Evolutionary conservation across 1,140 invertebrate genomes (phyloP), one percentile per base, ranked within the genome.

Genomic region (Trichomalopsis sarcophagae): DNA sequence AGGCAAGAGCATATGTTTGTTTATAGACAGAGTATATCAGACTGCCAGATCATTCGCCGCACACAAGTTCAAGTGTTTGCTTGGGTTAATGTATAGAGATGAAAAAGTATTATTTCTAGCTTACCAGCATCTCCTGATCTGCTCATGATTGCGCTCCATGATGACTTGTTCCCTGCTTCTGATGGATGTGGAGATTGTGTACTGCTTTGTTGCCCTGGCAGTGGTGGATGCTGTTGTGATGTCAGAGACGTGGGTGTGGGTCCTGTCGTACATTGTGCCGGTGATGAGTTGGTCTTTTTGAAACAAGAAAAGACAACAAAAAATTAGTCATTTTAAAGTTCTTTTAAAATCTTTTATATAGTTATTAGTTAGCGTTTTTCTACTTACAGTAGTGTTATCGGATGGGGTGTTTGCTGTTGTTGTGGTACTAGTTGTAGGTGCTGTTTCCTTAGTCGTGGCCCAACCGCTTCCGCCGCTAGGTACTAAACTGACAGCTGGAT

Each of bases 391-490:
- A 84, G 89, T 89, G 79, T 87, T 89, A 82, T 92, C 90, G 69
- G 90, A 89, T 86, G 90, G 82, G 85, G 93, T 92, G 85, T 81
- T 90, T 85, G 91, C 92, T 86, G 91, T 92, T 50, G 89, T 90
- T 71, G 90, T 89, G 81, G 92, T 91, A 88, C 88, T 91, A 86
- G 90, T 90, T 84, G 90, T 88, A 86, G 92, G 87, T 86, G 91
- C 88, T 81, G 91, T 87, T 88, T 93, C 93, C 90, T 93, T 93
- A 75, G 92, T 93, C 87, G 93, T 93, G 90, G 95, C 96, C 96
- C 96, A 96, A 96, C 96, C 96, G 94, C 94, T 93, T 90, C 96
- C 96, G 91, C 96, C 96, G 88, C 94, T 95, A 88, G 96, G 96
- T 91, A 96, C 96, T 92, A 96, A 91, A 93, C 94, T 96, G 84